A percentile compares a stretch with the other conserved stretches of the same genome.
phyloP scores from a whole-genome alignment of 2,797 vertebrate genomes.

The Periparus ater region DNA sequence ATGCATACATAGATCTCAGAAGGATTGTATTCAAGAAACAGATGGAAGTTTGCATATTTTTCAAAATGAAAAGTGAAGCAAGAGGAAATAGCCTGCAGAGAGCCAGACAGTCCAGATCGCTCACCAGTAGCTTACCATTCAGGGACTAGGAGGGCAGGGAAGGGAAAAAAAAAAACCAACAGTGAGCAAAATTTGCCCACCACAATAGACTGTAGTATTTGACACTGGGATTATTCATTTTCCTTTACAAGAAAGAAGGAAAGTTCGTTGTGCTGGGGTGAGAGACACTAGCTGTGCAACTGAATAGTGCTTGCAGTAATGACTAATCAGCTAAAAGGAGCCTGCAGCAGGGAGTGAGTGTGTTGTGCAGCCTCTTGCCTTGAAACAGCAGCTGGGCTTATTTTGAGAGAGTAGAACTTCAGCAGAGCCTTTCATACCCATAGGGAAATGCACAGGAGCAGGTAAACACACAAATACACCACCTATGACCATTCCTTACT shows the following conservation, averaged over 20 bases:
- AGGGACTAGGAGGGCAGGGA: neutral
- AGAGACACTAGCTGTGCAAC: neutral
- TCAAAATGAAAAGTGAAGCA: constrained; percentile 41
- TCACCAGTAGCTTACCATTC: neutral
- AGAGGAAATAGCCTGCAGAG: constrained; percentile 6
- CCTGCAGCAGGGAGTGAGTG: neutral
- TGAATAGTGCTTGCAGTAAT: neutral
- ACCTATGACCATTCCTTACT: neutral
- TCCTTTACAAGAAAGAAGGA: neutral
- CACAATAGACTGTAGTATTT: neutral
- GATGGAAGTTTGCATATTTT: constrained; percentile 67
- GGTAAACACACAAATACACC: neutral
- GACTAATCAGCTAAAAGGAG: neutral
- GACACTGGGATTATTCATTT: neutral
- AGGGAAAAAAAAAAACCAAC: neutral
- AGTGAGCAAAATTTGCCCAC: neutral
- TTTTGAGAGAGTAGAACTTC: neutral
- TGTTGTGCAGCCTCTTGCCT: neutral
- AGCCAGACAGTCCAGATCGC: neutral
- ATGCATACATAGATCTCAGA: constrained; percentile 42
- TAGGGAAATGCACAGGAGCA: neutral
- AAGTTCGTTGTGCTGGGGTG: neutral
- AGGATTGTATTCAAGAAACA: constrained; percentile 54
- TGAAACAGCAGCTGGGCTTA: neutral
- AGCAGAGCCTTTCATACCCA: neutral